Conservation (phyloP, 1,140 invertebrate genomes). For the Lepidostoma basale region DNA sequence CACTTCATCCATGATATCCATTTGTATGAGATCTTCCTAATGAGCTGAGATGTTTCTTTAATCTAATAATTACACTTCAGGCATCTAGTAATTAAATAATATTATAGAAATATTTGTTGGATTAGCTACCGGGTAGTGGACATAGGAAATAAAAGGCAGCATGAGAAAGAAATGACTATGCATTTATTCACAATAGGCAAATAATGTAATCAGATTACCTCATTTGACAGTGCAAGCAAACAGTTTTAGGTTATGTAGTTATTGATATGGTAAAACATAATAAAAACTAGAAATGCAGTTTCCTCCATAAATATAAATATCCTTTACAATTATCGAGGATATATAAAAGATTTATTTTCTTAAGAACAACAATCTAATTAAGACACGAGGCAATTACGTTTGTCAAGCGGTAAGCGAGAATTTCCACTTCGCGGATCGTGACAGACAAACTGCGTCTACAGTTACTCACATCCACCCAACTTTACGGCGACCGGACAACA, state of each 20-base stretch:
- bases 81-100: too few relatives aligned
- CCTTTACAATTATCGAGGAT: conserved; percentile 27
- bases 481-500: conserved; percentile 4
- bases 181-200: conserved; percentile 48
- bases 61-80: too few relatives aligned
- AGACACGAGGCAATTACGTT: conserved; percentile 47
- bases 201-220: conserved; percentile 40
- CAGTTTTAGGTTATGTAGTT: conserved; percentile 38
- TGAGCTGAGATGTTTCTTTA: too few relatives aligned
- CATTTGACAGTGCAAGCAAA: conserved; percentile 46
- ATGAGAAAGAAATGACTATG: conserved; percentile 46
- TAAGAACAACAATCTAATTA: conserved; percentile 46
- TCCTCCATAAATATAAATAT: conserved; percentile 42
- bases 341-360: conserved; percentile 44
- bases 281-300: conserved; percentile 45
- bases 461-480: not conserved
- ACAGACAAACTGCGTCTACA: conserved; percentile 13
- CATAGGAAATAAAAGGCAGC: conserved; percentile 32
- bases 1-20: too few relatives aligned
- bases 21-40: too few relatives aligned
- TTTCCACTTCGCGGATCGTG: conserved; percentile 35
- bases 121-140: too few relatives aligned
- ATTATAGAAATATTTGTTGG: too few relatives aligned
- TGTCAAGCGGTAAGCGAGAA: conserved; percentile 46
- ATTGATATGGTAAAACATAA: conserved; percentile 46